A percentile compares a stretch with the other conserved stretches of the same genome.
phyloP scores from a whole-genome alignment of 2,113 vertebrate genomes.

The Maccullochella peelii region DNA sequence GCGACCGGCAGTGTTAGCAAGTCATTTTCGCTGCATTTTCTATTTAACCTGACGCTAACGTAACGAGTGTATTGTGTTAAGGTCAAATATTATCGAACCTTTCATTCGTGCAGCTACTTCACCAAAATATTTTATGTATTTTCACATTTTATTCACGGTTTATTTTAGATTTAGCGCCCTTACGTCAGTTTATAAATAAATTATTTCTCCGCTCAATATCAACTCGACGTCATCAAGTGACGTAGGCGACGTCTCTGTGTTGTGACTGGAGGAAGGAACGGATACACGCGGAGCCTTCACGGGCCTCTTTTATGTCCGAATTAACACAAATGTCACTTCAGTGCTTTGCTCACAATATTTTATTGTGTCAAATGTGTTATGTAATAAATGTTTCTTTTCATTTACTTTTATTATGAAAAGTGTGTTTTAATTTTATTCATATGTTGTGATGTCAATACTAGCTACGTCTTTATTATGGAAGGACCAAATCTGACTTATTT shows the following conservation, averaged over 20 bases:
- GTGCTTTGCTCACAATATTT: background rate
- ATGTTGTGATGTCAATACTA: background rate
- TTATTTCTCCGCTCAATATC: constrained; percentile 79
- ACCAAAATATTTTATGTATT: constrained; percentile 63
- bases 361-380: background rate
- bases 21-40: constrained; percentile 43
- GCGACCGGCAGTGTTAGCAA: constrained; percentile 63
- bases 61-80: constrained; percentile 62
- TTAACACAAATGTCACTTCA: background rate
- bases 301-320: background rate
- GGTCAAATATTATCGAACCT: constrained; percentile 72
- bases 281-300: background rate
- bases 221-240: constrained; percentile 68
- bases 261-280: constrained; percentile 29
- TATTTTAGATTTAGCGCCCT: constrained; percentile 86
- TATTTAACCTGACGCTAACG: constrained; percentile 42
- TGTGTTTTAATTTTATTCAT: background rate
- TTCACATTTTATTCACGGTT: constrained; percentile 82
- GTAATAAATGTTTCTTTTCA: background rate
- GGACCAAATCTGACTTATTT: background rate
- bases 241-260: constrained; percentile 52
- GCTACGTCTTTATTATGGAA: background rate
- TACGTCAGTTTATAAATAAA: constrained; percentile 83
- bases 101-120: constrained; percentile 72
- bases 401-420: background rate